A percentile compares a stretch with the other conserved stretches of the same genome.
Evolutionary conservation across 2,888 invertebrate genomes (phyloP).

Genomic region (Carabus problematicus): DNA sequence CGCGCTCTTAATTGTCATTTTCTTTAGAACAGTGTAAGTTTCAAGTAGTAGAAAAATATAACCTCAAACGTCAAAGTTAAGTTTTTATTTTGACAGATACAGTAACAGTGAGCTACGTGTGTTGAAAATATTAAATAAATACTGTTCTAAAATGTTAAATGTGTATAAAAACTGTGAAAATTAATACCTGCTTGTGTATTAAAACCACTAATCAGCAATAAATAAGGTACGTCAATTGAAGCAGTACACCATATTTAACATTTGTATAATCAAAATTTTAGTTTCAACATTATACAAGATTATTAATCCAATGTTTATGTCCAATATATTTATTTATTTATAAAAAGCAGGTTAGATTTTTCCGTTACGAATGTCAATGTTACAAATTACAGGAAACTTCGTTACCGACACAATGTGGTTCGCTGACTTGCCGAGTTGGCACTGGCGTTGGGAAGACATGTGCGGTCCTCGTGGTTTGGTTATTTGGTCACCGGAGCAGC

Average conservation of each 20-base stretch:
- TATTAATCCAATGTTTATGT: conserved; percentile 14
- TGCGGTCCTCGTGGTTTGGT: conserved; percentile 77
- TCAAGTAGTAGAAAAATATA: not conserved
- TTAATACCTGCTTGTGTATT: conserved; percentile 18
- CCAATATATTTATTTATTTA: too few relatives aligned
- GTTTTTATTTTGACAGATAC: not conserved
- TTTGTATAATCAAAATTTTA: conserved; percentile 13
- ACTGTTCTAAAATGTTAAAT: conserved; percentile 20
- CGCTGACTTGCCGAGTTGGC: conserved; percentile 49
- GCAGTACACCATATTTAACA: conserved; percentile 11
- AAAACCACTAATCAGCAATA: conserved; percentile 9
- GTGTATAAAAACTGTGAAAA: conserved; percentile 14
- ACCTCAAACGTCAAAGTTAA: conserved; percentile 24
- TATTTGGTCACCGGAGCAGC: conserved; percentile 72
- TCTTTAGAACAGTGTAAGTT: too few relatives aligned
- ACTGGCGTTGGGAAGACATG: conserved; percentile 78
- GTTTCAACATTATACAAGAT: not conserved
- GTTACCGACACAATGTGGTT: conserved; percentile 28
- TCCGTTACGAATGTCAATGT: conserved; percentile 5
- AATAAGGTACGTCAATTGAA: not conserved
- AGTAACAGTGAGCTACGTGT: conserved; percentile 1
- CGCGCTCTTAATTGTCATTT: too few relatives aligned
- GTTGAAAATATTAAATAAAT: conserved; percentile 7
- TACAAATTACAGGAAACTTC: conserved; percentile 17
- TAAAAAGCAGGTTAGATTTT: conserved; percentile 9